phyloP scores from a whole-genome alignment of 2,888 invertebrate genomes.

The Trissoscelio sp. region DNA sequence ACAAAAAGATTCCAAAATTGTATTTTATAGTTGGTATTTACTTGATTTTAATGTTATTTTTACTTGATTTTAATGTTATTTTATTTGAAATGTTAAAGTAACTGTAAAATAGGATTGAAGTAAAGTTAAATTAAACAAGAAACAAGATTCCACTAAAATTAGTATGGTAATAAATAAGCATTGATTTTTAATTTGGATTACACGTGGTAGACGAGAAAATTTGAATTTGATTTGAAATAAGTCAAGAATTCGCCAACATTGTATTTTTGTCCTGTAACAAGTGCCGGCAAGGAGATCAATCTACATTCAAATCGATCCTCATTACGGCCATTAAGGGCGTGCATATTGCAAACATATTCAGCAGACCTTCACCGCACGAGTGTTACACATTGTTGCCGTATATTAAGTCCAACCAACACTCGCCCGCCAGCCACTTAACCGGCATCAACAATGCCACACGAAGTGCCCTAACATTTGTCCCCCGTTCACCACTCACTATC shows the following conservation, averaged over 20 bases:
- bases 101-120: no score
- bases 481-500: conserved; percentile 32
- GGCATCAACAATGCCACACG: conserved; percentile 41
- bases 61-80: no score
- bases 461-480: conserved; percentile 21
- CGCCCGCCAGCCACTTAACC: conserved; percentile 34
- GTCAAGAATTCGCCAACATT: neutral
- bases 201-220: conserved; percentile 6
- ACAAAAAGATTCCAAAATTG: no score
- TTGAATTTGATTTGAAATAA: neutral
- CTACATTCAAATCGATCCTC: conserved; percentile 45
- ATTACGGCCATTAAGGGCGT: conserved; percentile 47
- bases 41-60: no score
- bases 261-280: conserved; percentile 26
- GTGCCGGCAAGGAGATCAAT: conserved; percentile 26
- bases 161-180: no score
- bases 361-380: conserved; percentile 15
- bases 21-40: no score
- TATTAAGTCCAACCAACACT: conserved; percentile 47
- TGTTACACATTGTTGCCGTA: conserved; percentile 44
- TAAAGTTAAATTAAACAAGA: no score
- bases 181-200: no score
- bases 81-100: no score
- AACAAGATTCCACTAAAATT: no score
- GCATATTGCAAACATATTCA: conserved; percentile 56